phyloP scores from a whole-genome alignment of 2,888 invertebrate genomes.

The Sphaeridia pumilis region DNA sequence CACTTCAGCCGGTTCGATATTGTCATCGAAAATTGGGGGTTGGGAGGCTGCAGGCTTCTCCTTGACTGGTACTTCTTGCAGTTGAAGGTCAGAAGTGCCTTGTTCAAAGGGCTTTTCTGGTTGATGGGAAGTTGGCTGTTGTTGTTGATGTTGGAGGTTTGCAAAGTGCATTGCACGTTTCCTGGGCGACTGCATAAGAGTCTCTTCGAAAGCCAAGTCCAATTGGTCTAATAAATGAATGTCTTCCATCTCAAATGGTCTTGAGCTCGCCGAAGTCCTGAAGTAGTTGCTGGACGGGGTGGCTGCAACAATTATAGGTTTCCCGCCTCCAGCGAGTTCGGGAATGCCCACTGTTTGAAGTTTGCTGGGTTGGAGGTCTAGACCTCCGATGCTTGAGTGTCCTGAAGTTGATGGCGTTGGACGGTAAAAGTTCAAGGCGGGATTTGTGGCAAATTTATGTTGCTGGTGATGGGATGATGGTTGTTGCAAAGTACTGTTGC shows the following conservation, averaged over 20 bases:
- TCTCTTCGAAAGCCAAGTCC: constrained; percentile 35
- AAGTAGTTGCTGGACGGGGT: constrained; percentile 16
- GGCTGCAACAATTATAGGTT: background rate
- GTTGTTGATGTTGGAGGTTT: background rate
- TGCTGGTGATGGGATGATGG: constrained; percentile 12
- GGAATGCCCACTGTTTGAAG: background rate
- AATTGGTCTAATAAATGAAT: constrained; percentile 35
- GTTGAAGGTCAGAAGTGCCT: background rate
- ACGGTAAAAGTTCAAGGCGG: background rate
- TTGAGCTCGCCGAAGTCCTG: constrained; percentile 31
- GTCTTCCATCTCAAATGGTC: constrained; percentile 35
- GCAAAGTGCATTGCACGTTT: background rate
- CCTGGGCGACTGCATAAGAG: constrained; percentile 25
- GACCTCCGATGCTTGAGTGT: background rate
- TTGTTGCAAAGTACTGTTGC: background rate
- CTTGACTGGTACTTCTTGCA: background rate
- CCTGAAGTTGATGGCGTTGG: background rate
- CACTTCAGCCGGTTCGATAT: constrained; percentile 29
- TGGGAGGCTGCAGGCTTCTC: background rate
- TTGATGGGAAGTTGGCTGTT: constrained; percentile 16
- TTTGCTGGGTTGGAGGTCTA: background rate
- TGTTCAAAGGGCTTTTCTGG: background rate
- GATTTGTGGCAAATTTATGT: background rate
- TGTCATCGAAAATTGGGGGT: constrained; percentile 1
- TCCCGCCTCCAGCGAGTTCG: too few relatives aligned